phyloP scores from a whole-genome alignment of 2,797 vertebrate genomes.

The Lophura swinhoii region DNA sequence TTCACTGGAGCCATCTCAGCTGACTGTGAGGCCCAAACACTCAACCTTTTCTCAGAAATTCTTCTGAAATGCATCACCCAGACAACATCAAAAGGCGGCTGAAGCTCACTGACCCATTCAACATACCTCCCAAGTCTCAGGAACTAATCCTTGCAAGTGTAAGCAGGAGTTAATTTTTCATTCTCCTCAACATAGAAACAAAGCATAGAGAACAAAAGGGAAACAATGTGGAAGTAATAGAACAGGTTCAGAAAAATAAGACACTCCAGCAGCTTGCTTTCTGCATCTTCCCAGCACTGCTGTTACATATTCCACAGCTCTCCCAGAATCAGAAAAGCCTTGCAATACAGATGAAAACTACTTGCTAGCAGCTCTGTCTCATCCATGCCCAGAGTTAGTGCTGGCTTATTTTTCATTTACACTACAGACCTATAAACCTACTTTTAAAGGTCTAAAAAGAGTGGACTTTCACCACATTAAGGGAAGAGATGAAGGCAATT shows the following conservation, averaged over 20 bases:
- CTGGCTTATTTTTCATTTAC: neutral
- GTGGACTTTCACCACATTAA: neutral
- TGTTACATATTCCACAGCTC: neutral
- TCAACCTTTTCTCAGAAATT: conserved; percentile 44
- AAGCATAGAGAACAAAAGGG: conserved; percentile 60
- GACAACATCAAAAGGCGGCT: conserved; percentile 75
- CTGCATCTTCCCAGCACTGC: neutral
- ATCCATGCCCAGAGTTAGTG: conserved; percentile 4
- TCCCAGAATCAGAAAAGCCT: neutral
- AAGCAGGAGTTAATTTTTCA: conserved; percentile 76
- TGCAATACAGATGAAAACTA: conserved; percentile 31
- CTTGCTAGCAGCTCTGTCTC: neutral
- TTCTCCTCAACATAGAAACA: conserved; percentile 58
- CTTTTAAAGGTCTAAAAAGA: neutral
- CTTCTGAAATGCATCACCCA: conserved; percentile 69
- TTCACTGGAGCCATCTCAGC: conserved; percentile 44
- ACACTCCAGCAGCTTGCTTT: neutral
- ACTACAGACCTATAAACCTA: neutral
- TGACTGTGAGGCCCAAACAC: conserved; percentile 20
- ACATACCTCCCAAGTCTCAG: conserved; percentile 65
- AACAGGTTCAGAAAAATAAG: conserved; percentile 38
- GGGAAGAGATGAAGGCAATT: neutral
- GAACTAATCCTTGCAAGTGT: conserved; percentile 65
- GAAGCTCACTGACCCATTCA: conserved; percentile 80
- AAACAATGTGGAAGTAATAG: neutral